Evolutionary conservation across 2,888 invertebrate genomes (phyloP), one percentile per base, ranked within the genome.

Genomic region (Leucoma salicis): DNA sequence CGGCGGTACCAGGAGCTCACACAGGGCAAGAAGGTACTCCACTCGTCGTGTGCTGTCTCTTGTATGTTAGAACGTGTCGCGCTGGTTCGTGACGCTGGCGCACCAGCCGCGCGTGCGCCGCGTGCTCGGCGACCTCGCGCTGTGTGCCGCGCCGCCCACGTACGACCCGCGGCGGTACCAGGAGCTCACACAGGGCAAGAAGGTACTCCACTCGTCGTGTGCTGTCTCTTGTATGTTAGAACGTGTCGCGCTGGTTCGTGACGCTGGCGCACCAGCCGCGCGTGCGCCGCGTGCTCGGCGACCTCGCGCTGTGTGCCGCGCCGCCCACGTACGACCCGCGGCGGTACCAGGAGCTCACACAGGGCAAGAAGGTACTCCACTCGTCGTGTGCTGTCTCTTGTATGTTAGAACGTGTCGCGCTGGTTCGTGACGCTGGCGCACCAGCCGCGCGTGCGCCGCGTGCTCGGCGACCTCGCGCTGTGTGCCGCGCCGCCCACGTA

Each of bases 361-460:
- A 75, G 21, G 35, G 14, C 59, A 84, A 83, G 70, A 85, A 86
- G 83, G 85, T 53, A 43, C 6, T 1, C 3, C 5, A 29, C 13
- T 4, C 16, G 6, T 6, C 3, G 16, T 16, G 16, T n/a, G n/a
- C n/a, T n/a, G n/a, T n/a, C n/a, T n/a, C n/a, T n/a, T n/a, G n/a
- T n/a, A n/a, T n/a, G n/a, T n/a, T n/a, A n/a, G 49, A 96, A 97
- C 80, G 94, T 97, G 35, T 94, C 93, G 83, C 94, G 99, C 78
- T 99, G 99, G 99, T 99, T 99, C 90, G 90, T 86, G 51, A 99
- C 99, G 10, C 82, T 99, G 47, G 90, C 97, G 49, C 94, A 96
- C 78, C 99, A 99, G 88, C 94, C 95, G 2, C 91, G 95, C 72
- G 95, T 39, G 18, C 27, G 27, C 13, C 28, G 21, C 25, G 41